Base-by-base conservation (phyloP, 30 jellyfish, hydroid and myxozoan species). In the Nemopilema nomurai region DNA sequence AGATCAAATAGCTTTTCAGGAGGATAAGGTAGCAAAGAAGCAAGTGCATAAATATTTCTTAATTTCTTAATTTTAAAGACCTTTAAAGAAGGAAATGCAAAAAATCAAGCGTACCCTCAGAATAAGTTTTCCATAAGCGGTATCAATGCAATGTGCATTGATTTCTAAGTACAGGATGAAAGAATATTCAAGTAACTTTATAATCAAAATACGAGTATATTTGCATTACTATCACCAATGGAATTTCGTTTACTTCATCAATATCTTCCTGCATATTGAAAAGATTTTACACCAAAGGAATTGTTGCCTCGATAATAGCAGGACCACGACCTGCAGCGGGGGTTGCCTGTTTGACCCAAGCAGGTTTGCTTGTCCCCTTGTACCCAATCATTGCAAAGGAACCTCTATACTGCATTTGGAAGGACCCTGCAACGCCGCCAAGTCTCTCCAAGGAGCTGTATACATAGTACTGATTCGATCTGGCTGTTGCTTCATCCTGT, bases 371-470 rank as follows among this genome's bases (percentile, higher is more conserved):
- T 83, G 71, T 26, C 20, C 98, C 98, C 87, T 92, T 92, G 81
- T 86, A 92, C 26, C 98, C 98, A 67, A 87, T 33, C 94, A 92
- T 73, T 19, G 98, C 98, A 79, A 92, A 92, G 57, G 98, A 83
- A 1, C 89, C 90, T 21, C 98, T 84, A 81, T 87, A 92, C 64
- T 89, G 95, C 28, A 66, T 75, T 64, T 92, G 98, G 88, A 89
- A 87, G 20, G 94, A 90, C 4, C 82, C 77, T 28, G 52, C 66
- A 18, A 66, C 51, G 9, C 96, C 98, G 8, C 92, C 90, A 16
- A 92, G 27, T 13, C 71, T 16, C 49, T 71, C 80, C 29, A 92
- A 31, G 0, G 94, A 82, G 0, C 64, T 41, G 62, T 52, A 33
- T 0, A 79, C 84, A 50, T 51, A 25, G 20, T 24, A 21, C 1